Base-by-base conservation (phyloP, 2,113 vertebrate species). In the Candoia aspera region DNA sequence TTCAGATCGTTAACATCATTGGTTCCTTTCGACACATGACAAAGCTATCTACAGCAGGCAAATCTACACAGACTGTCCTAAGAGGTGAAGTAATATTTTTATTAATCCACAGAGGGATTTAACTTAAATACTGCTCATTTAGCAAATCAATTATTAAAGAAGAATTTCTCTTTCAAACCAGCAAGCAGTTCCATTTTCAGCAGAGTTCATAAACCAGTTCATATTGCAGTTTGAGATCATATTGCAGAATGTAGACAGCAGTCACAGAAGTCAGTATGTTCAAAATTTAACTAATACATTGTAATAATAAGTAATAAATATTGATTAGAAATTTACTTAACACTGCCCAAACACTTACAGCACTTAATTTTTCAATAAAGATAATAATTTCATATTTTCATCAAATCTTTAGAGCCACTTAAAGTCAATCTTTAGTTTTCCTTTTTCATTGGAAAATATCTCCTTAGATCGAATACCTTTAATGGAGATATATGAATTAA, bases 321-420 rank as follows among this genome's bases (percentile, higher is more conserved):
- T 29, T n/a, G 86, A 10, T 8, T 55, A 6, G 49, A 68, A 83
- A 57, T 26, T 83, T 24, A 23, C 17, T 73, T 8, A 55, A 5
- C 33, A 46, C 37, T 90, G 73, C 4, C 88, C 53, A 46, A 8
- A 84, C 49, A 24, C 29, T 23, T 33, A 29, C 12, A 64, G 17
- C 1, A 64, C 9, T 90, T 46, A 62, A 4, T 64, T 58, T 86
- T 94, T 87, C 84, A n/a, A 53, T 91, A 92, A 42, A 88, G 85
- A 49, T 87, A 90, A 92, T 93, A 94, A 92, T 54, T 57, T 93
- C 73, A 64, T 42, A 87, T 88, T 21, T 29, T 87, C 84, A 93
- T 92, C 46, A 73, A 24, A 90, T 64, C 42, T 84, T 79, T 86
- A 83, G 42, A 90, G 62, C 53, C 68, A 89, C 53, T 86, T 87